Percentiles rank a stretch among this genome's conserved stretches.
These are phyloP conservation scores for Tortrix viridana DNA, from an alignment of 2,888 invertebrate genomes.

Conservation along the genomic window DNA sequence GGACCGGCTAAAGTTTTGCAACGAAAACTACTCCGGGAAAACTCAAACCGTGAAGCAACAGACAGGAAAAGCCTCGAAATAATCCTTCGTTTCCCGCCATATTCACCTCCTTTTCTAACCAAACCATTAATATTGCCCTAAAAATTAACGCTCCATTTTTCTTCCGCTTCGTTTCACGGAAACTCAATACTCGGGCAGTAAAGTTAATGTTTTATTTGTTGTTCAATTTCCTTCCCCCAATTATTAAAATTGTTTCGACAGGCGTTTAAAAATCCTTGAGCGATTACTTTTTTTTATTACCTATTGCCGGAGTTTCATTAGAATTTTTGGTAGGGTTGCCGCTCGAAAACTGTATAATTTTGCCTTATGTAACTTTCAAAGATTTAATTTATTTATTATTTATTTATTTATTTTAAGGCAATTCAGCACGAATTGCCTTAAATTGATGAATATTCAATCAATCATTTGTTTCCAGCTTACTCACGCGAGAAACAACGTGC, in stretches of 20 bases:
- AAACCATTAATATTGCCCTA: neutral
- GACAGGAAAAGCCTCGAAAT: neutral
- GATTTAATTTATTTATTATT: too few relatives aligned
- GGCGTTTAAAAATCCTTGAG: constrained; percentile 17
- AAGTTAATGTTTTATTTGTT: constrained; percentile 23
- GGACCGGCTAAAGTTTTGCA: too few relatives aligned
- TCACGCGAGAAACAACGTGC: too few relatives aligned
- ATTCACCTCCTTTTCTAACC: neutral
- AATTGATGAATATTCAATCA: too few relatives aligned
- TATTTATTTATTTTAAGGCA: too few relatives aligned
- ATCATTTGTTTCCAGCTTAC: too few relatives aligned
- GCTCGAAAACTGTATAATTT: neutral
- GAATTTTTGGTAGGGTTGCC: constrained; percentile 21
- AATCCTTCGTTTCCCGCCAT: neutral
- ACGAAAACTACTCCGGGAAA: neutral
- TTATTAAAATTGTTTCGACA: constrained; percentile 33
- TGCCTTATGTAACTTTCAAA: too few relatives aligned
- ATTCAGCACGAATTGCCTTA: too few relatives aligned
- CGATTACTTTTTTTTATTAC: constrained; percentile 33
- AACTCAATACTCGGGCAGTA: constrained; percentile 15
- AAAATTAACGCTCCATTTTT: constrained; percentile 8
- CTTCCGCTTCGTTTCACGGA: neutral
- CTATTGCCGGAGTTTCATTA: constrained; percentile 17
- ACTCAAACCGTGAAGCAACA: neutral
- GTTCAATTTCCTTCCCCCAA: constrained; percentile 25